Evolutionary conservation across 2,113 vertebrate genomes (phyloP), one percentile per base, ranked within the genome.

Genomic region (Burhinus oedicnemus): DNA sequence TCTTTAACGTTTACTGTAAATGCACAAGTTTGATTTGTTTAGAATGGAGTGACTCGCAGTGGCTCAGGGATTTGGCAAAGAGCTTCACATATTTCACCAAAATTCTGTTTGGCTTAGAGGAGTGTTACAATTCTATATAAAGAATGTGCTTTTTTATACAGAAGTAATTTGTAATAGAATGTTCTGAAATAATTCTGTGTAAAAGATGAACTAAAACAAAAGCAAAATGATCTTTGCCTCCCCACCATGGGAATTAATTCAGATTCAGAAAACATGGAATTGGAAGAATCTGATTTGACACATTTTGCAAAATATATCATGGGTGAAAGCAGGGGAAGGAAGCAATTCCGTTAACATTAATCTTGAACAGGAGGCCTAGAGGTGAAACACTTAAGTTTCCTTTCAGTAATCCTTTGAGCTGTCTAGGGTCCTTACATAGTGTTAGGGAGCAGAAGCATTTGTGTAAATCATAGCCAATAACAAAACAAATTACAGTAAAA

Each of bases 1-100:
- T 93, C 87, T 95, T 98, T 83, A 78, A 64, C 12, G 7, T 90
- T 95, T 96, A 84, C 71, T 93, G 62, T 95, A 92, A 96, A 96
- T 91, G 92, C 85, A 76, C 0, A 2, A n/a, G 66, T 95, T 97
- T 96, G 91, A 95, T 96, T 97, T 96, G 91, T 29, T n/a, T 62
- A 75, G 91, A 83, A 93, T 70, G 83, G 76, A 96, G 94, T 81
- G 89, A 91, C 92, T 91, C 22, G 58, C 25, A 15, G 78, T 62
- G 65, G 93, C 60, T 95, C 93, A 77, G 84, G 86, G 70, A 83
- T 86, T 72, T 85, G 94, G 92, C 68, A 86, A 82, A 66, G 51
- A 78, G 29, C 61, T 90, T 69, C 64, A 38, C 5, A 18, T 89
- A 51, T 81, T 94, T 94, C 57, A 94, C 69, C 45, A 9, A 38